A percentile compares a stretch with the other conserved stretches of the same genome.
Conservation (phyloP, 2,797 vertebrate genomes). For the Spondyliosoma cantharus region DNA sequence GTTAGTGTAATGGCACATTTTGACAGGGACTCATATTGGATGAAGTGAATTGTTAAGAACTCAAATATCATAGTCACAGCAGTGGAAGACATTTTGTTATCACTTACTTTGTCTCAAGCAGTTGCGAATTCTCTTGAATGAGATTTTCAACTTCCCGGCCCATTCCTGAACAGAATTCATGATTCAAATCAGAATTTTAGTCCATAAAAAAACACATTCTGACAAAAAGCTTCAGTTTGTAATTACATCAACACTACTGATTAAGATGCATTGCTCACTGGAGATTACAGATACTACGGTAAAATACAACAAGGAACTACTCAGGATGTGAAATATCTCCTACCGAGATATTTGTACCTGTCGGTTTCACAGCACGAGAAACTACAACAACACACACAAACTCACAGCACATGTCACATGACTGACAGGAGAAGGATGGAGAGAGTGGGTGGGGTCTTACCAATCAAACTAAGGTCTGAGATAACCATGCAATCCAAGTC, state of each 20-base stretch:
- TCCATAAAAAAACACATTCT: background rate
- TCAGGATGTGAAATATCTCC: conserved; percentile 46
- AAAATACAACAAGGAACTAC: conserved; percentile 43
- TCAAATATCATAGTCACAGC: background rate
- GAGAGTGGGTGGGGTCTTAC: conserved; percentile 82
- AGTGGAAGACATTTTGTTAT: background rate
- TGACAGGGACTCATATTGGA: background rate
- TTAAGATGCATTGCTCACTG: conserved; percentile 15
- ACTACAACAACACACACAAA: conserved; percentile 55
- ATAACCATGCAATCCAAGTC: conserved; percentile 88
- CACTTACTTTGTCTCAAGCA: conserved; percentile 98
- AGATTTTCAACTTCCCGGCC: conserved; percentile 98
- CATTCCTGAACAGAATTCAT: conserved; percentile 89
- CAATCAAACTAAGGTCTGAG: conserved; percentile 88
- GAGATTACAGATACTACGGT: conserved; percentile 26
- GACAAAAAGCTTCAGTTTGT: conserved; percentile 20
- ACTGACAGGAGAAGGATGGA: conserved; percentile 72
- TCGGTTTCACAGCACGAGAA: conserved; percentile 41
- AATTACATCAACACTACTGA: conserved; percentile 41
- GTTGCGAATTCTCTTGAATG: conserved; percentile 95
- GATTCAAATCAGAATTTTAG: background rate
- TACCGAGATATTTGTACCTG: conserved; percentile 47
- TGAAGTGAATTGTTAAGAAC: background rate
- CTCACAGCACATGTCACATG: conserved; percentile 66
- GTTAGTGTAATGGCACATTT: background rate